Percentiles rank a stretch among this genome's conserved stretches.
Conservation (phyloP, 2,113 vertebrate species). For the Perca schrenkii region DNA sequence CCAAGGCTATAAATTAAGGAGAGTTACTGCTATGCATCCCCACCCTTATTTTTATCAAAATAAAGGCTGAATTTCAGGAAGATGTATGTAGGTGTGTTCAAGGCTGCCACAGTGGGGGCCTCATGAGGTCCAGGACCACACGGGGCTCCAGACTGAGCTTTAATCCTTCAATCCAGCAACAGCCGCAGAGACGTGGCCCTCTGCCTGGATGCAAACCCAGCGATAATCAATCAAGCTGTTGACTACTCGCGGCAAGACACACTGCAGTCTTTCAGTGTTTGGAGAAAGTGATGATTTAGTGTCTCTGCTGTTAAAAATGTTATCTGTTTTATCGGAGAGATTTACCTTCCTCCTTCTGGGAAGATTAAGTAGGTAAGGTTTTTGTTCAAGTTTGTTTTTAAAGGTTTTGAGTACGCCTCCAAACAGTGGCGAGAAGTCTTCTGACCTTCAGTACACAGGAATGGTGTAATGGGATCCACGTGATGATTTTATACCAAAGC, state of each 20-base stretch:
- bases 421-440: background rate
- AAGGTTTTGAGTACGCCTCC: background rate
- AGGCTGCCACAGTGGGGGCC: slow-evolving; percentile 5
- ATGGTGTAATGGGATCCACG: slow-evolving; percentile 19
- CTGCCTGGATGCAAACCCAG: slow-evolving; percentile 64
- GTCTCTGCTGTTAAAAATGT: background rate
- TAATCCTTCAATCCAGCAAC: slow-evolving; percentile 66
- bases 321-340: slow-evolving; percentile 2
- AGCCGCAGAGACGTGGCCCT: slow-evolving; percentile 56
- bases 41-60: background rate
- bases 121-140: slow-evolving; percentile 43
- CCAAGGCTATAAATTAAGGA: slow-evolving; percentile 56
- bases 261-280: background rate
- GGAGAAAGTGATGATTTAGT: slow-evolving; percentile 21
- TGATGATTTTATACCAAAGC: slow-evolving; percentile 35
- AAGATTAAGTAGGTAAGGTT: too few species aligned
- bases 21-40: background rate
- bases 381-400: background rate
- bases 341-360: too few species aligned
- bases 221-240: slow-evolving; percentile 67
- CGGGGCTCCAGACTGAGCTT: slow-evolving; percentile 49
- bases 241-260: slow-evolving; percentile 48
- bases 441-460: slow-evolving; percentile 18
- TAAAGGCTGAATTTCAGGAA: slow-evolving; percentile 20
- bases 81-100: slow-evolving; percentile 52